Evolutionary conservation across 2,888 invertebrate species (phyloP), one percentile per base, ranked within the genome.

Genomic region (Timema podura): DNA sequence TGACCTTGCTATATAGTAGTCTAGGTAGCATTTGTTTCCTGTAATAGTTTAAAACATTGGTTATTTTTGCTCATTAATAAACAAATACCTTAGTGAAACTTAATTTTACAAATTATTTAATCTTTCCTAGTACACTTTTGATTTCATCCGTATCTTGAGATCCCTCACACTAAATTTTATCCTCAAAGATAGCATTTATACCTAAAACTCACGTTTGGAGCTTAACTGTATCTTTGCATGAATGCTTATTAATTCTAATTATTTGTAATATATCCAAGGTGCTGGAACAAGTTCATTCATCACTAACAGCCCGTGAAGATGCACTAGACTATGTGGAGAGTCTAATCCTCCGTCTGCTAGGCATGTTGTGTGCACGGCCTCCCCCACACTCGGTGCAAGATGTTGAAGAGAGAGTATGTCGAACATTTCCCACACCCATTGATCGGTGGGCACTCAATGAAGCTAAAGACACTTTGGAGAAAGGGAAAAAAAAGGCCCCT

Each of bases 351-450:
- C 89, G 92, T 72, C 87, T 98, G 73, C 85, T 98, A 79, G 91
- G 91, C 16, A 92, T 93, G 88, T 85, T 98, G 73, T 96, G 95
- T 80, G 91, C 91, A 48, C 89, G 90, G 76, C 93, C 94, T 46
- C 76, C 79, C 8, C 92, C 92, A 13, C 92, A 92, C 78, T 91
- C 92, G 46, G 89, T 92, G 44, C 83, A 92, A 87, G 98, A 98
- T 83, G 94, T 98, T 76, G 96, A 97, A 80, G 95, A 96, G 77
- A 87, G 95, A 74, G 95, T 98, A 49, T 89, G 91, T 75, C 91
- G 91, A 76, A 93, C 93, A 68, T 96, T 97, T 85, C 97, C 97
- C n/a, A 91, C 92, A 15, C 96, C 97, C 5, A 92, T 98, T 76
- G 95, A 96, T 83, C 89, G 89, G 80, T 97, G 96, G 96, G 95